A percentile compares a stretch with the other conserved stretches of the same genome.
Conservation (phyloP, 2,888 invertebrate species). For the Copidosoma aretas region DNA sequence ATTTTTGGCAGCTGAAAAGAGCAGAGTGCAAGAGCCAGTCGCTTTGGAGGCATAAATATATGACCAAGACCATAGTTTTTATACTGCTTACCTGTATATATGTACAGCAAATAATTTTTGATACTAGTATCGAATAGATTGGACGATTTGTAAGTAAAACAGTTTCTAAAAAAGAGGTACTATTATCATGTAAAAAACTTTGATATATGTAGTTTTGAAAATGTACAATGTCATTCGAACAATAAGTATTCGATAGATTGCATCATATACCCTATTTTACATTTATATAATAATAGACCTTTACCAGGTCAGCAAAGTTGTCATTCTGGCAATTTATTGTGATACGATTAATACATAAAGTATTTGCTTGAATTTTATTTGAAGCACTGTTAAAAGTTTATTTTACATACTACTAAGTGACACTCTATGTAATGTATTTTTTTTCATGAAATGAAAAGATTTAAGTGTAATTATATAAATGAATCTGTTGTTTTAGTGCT, state of each 20-base stretch:
- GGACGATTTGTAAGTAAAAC: constrained; percentile 26
- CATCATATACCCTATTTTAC: constrained; percentile 9
- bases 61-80: constrained; percentile 31
- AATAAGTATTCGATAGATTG: constrained; percentile 3
- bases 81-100: constrained; percentile 50
- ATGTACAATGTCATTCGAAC: constrained; percentile 10
- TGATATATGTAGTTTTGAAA: constrained; percentile 20
- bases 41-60: constrained; percentile 48
- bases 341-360: constrained; percentile 22
- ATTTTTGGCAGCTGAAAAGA: constrained; percentile 28
- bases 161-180: constrained; percentile 23
- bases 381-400: constrained; percentile 10
- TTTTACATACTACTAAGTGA: constrained; percentile 11
- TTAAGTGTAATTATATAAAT: background rate
- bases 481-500: background rate
- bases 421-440: background rate
- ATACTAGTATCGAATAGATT: constrained; percentile 25
- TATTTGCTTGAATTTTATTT: constrained; percentile 15
- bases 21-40: constrained; percentile 56
- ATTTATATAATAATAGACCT: constrained; percentile 3
- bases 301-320: constrained; percentile 8
- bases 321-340: constrained; percentile 21
- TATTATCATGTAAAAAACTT: constrained; percentile 18
- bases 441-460: background rate
- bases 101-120: constrained; percentile 51